phyloP scores from a whole-genome alignment of 1,140 invertebrate genomes.

The Drosophila kurseongensis region DNA sequence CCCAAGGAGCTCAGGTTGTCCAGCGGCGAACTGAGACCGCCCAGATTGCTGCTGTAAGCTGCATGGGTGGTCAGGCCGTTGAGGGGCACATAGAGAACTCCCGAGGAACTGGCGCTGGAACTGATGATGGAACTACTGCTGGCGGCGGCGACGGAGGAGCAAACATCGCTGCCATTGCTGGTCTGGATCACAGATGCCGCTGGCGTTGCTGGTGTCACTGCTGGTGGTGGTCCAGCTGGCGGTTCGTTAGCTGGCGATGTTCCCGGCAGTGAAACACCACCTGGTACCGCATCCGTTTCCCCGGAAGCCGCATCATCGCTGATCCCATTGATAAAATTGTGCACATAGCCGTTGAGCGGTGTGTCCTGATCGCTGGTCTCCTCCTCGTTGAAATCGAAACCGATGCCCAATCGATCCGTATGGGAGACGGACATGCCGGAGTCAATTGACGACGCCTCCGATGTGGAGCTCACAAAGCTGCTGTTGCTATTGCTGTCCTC shows the following conservation, averaged over 20 bases:
- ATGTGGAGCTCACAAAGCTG: slow-evolving; percentile 14
- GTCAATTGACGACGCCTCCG: slow-evolving; percentile 17
- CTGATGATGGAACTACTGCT: background rate
- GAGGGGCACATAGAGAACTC: slow-evolving; percentile 60
- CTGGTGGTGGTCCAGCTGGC: background rate
- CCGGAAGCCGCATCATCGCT: slow-evolving; percentile 50
- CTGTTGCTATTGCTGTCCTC: slow-evolving; percentile 53
- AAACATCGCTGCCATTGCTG: slow-evolving; percentile 34
- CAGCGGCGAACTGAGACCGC: slow-evolving; percentile 32
- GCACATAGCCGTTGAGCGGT: slow-evolving; percentile 76
- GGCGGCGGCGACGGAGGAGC: background rate
- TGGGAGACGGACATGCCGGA: slow-evolving; percentile 42
- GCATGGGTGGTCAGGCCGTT: slow-evolving; percentile 68
- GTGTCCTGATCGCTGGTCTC: slow-evolving; percentile 70
- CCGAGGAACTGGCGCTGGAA: slow-evolving; percentile 23
- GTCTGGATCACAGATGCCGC: background rate
- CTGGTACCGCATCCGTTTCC: slow-evolving; percentile 28
- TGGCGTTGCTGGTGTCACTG: background rate
- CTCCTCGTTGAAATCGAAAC: slow-evolving; percentile 73
- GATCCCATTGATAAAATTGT: slow-evolving; percentile 83
- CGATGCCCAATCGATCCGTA: slow-evolving; percentile 48
- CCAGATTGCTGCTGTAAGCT: slow-evolving; percentile 66
- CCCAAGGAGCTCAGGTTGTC: slow-evolving; percentile 43
- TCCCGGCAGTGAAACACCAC: background rate
- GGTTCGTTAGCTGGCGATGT: background rate